Base-by-base conservation (phyloP, 2,113 vertebrate genomes). In the Stigmatopora nigra region DNA sequence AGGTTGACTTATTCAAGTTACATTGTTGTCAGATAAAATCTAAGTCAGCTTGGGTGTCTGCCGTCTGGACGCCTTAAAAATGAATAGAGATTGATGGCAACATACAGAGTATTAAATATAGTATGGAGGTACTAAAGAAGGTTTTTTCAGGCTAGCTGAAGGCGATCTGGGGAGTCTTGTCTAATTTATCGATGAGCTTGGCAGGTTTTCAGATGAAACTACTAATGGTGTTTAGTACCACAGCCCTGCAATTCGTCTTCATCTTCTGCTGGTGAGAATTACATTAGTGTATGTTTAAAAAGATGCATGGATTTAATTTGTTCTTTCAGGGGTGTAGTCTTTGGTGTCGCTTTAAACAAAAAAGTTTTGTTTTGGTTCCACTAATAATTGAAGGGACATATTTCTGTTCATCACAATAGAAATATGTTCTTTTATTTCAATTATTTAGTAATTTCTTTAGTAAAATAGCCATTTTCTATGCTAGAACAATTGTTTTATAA, bases 11-110 rank as follows among this genome's bases (percentile, higher is more conserved):
- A 81, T 77, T 64, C 51, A 19, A 65, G 55, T 44, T 62, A 44
- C 57, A 72, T 75, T 72, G 76, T 77, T 78, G 82, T 85, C 82
- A 66, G 64, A 44, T 31, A 55, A 57, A 78, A 81, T 45, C 65
- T 56, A 60, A 61, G 59, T 73, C 38, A 44, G 14, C 52, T 56
- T 46, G 41, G 65, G 60, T 63, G 71, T 82, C 76, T 83, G 65
- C 57, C 64, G 71, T 82, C 76, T 83, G 72, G 59, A 62, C n/a
- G 35, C 10, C 35, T 59, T 55, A 25, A 5, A 5, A 49, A 63
- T 22, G 38, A 49, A 45, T 15, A 60, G 45, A n/a, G 56, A 64
- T 20, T 59, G 20, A 64, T 31, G 60, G 49, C 19, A 22, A 72
- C 41, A 59, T 13, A 56, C 25, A 41, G 57, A 52, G 60, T 62